Conservation (phyloP, 2,888 invertebrate species). For the Euphydryas editha region DNA sequence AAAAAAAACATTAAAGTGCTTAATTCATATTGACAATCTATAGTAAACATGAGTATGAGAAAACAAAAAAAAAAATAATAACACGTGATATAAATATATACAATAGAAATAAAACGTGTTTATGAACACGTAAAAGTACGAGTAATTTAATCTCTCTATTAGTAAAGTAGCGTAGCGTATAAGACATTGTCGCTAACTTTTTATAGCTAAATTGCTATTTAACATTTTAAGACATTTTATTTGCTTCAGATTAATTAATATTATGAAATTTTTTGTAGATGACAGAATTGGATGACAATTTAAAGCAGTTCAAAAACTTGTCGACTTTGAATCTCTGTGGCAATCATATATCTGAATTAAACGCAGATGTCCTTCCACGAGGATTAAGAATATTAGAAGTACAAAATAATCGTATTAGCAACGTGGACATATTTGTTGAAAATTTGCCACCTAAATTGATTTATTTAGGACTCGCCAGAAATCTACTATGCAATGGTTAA, state of each 20-base stretch:
- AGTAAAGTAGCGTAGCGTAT: too few species aligned
- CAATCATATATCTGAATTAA: conserved; percentile 62
- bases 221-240: not conserved
- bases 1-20: too few species aligned
- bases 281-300: conserved; percentile 68
- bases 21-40: too few species aligned
- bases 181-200: too few species aligned
- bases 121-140: too few species aligned
- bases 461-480: conserved; percentile 80
- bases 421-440: conserved; percentile 59
- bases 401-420: conserved; percentile 73
- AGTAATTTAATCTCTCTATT: too few species aligned
- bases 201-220: too few species aligned
- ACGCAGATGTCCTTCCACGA: conserved; percentile 64
- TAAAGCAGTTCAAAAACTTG: conserved; percentile 67
- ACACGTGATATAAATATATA: too few species aligned
- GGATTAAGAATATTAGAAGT: conserved; percentile 74
- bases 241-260: not conserved
- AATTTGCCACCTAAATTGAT: conserved; percentile 65
- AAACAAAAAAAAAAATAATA: too few species aligned
- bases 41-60: too few species aligned
- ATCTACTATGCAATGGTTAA: conserved; percentile 66
- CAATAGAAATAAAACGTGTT: too few species aligned
- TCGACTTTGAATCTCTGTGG: conserved; percentile 74
- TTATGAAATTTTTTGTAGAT: conserved; percentile 64